Conservation (phyloP, 2,113 vertebrate genomes). For the Festucalex cinctus region DNA sequence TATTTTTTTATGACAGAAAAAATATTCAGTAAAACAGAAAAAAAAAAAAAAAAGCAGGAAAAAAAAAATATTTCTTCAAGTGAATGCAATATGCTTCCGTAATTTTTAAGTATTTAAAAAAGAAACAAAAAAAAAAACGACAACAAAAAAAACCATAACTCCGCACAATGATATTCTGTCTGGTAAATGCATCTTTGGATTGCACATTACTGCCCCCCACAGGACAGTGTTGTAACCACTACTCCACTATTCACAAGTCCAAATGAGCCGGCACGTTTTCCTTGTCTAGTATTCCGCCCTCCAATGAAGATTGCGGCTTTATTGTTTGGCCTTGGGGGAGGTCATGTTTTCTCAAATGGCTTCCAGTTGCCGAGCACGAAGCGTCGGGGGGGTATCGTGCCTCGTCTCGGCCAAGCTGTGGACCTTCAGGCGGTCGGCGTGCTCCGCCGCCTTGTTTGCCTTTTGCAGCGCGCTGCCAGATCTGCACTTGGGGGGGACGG, state of each 20-base stretch:
- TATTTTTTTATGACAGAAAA: too few relatives aligned
- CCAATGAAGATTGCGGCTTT: not conserved
- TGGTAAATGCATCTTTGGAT: not conserved
- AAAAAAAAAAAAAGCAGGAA: too few relatives aligned
- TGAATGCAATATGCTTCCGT: too few relatives aligned
- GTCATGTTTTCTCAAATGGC: not conserved
- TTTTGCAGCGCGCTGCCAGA: slow-evolving; percentile 47
- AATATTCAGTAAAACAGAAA: too few relatives aligned
- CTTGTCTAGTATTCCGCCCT: not conserved
- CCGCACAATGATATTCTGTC: too few relatives aligned
- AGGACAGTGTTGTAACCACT: not conserved
- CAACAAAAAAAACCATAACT: too few relatives aligned
- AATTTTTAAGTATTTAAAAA: too few relatives aligned
- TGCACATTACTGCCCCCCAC: not conserved
- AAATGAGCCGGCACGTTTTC: not conserved
- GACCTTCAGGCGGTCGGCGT: slow-evolving; percentile 19
- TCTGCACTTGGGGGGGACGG: slow-evolving; percentile 22
- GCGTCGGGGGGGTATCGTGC: slow-evolving; percentile 8
- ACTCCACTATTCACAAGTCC: not conserved
- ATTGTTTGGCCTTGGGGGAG: not conserved
- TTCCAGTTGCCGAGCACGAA: slow-evolving; percentile 23
- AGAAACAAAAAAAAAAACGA: too few relatives aligned
- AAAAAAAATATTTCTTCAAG: too few relatives aligned
- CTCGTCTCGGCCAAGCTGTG: slow-evolving; percentile 21
- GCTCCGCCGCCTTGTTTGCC: slow-evolving; percentile 18